Evolutionary conservation across 30 jellyfish, hydroid and myxozoan species (phyloP), one percentile per base, ranked within the genome.

Genomic region (Turritopsis dohrnii): DNA sequence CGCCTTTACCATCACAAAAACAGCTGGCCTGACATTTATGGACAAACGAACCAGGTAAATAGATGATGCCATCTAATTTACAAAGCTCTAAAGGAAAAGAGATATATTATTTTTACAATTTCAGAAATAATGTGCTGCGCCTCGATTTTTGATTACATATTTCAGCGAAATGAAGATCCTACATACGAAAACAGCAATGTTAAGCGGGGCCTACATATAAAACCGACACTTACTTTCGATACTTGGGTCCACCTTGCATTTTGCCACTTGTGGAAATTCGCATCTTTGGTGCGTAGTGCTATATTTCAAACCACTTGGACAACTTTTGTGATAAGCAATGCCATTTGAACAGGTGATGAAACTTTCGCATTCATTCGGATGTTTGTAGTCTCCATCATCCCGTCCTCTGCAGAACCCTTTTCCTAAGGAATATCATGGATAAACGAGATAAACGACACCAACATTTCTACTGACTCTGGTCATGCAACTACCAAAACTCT

Each of bases 271-370:
- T 41, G 60, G 60, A 41, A 41, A 41, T 3, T 69, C 77, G 19
- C 77, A 69, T 27, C 30, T 16, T n/a, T 69, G 16, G 16, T 8
- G 30, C 0, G 16, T 69, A 16, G 16, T 27, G 77, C 30, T 69
- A 1, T 0, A 69, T 16, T 69, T 16, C 28, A 69, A 27, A 27
- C 30, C 30, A 27, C 16, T 7, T 69, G 28, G 77, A 69, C 77
- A 69, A 7, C 19, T 69, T 69, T 69, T 16, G 28, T 21, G 77
- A 27, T 69, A 69, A 27, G 77, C 77, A 23, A 69, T 27, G 9
- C 77, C 77, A 19, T 69, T 69, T 69, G 77, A 69, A 69, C 77
- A 69, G 23, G 16, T n/a, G 28, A 69, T 69, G 16, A n/a, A 69
- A 23, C 23, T 21, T 9, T 23, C 28, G 19, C 77, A 69, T 7